Evolutionary conservation across 2,797 vertebrate species (phyloP), one percentile per base, ranked within the genome.

Genomic region (Poecilia picta): DNA sequence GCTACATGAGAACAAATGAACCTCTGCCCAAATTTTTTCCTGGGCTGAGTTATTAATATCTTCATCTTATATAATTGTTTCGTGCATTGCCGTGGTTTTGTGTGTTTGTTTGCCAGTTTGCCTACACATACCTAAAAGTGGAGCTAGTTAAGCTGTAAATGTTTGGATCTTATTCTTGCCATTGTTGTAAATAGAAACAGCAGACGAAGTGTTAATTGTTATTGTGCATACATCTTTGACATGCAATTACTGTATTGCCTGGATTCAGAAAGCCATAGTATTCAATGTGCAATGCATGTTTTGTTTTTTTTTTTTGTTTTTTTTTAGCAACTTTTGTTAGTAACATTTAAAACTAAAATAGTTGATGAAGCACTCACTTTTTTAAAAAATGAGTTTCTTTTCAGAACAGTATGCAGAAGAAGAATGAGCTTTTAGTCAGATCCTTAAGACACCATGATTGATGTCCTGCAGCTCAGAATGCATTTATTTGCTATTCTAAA

Each of bases 171-270:
- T 73, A 64, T 81, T 84, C 28, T 71, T 82, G 18, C 46, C 33
- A 13, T 31, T 70, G 10, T n/a, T 79, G 49, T 70, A 53, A 82
- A 82, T 72, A 57, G 41, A 75, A 64, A 70, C 20, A 72, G 28
- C 25, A 80, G 36, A 85, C 49, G 57, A 80, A 51, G 78, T 80
- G 80, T 78, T 84, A 86, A 90, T 87, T 90, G 64, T 68, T 71
- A 76, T 74, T 77, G 6, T 28, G 68, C n/a, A 45, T 71, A 71
- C 68, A 71, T 20, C 41, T 28, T 16, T 46, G 68, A 46, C n/a
- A 45, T 10, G 13, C 28, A 71, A 28, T 46, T 71, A 45, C 25
- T 71, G 5, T 46, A 23, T 70, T 70, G 11, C 39, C 25, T 70
- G 12, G 25, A 43, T 70, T 43, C 66, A 45, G 12, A 70, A 70